Percentiles rank a stretch among this genome's conserved stretches.
Conservation (phyloP, 2,113 vertebrate genomes). For the Brienomyrus longianalis region DNA sequence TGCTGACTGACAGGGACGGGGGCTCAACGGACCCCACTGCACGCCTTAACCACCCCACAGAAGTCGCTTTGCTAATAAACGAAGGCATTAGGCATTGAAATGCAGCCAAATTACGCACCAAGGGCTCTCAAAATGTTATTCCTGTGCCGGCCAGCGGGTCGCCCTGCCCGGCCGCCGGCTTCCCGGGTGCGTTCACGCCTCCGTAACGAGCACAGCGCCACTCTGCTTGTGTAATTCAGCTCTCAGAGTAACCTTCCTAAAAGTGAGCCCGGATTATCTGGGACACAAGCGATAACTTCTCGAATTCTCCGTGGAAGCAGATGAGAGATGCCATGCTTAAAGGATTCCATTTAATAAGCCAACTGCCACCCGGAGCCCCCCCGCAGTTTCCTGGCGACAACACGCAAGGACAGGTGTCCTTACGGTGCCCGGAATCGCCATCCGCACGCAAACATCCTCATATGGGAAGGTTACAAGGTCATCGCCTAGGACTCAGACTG, state of each 20-base stretch:
- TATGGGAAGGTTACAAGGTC: neutral
- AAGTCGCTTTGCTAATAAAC: neutral
- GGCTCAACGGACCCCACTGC: neutral
- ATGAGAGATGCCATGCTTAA: neutral
- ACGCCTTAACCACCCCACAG: neutral
- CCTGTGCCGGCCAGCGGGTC: neutral
- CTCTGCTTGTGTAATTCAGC: neutral
- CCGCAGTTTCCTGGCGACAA: neutral
- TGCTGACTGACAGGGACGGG: neutral
- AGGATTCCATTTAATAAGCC: neutral
- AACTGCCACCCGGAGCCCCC: neutral
- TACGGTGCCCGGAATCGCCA: neutral
- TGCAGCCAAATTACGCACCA: neutral
- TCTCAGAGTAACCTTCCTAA: neutral
- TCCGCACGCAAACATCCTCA: neutral
- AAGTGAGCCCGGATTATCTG: neutral
- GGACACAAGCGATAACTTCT: neutral
- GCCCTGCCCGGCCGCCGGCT: neutral
- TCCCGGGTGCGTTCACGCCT: neutral
- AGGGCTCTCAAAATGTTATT: neutral
- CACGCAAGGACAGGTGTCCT: neutral
- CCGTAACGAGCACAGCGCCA: neutral
- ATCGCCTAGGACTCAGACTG: neutral
- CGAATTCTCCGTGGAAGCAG: neutral
- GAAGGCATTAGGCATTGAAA: neutral